Base-by-base conservation (phyloP, 1,140 invertebrate genomes). In the Wasmannia auropunctata region DNA sequence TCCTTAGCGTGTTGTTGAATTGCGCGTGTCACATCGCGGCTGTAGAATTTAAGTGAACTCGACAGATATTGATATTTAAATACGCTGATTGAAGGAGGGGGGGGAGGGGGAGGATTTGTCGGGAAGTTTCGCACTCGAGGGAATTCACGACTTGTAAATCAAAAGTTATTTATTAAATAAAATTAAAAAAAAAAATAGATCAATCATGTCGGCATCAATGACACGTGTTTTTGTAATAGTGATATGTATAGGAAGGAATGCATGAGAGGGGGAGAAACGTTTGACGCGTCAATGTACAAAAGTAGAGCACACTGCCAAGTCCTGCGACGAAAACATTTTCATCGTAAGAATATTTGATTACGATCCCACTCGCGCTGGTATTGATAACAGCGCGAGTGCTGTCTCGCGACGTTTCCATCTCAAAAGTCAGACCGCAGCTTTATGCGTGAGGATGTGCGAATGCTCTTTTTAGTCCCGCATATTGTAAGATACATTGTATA, bases 1-100 rank as follows among this genome's bases (percentile, higher is more conserved):
- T 89, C 22, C 22, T 80, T 62, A 70, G 80, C 69, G 56, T n/a
- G n/a, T 89, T 88, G 62, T 89, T 89, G 28, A 80, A 85, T 77
- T 70, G 65, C 14, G 37, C 63, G n/a, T n/a, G n/a, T 67, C 37
- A 58, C 75, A 43, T 22, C 19, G 37, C 56, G 25, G 25, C 16
- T 25, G 56, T 31, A 58, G 19, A 22, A 28, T n/a, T n/a, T 31
- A 65, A 49, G 19, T 69, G 54, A 81, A 34, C 10, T 79, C 22
- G n/a, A 25, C 51, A 49, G 14, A 49, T 69, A 2, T 77, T 62
- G 25, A 46, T 63, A 2, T 80, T 67, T 49, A 67, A 76, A 76
- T 40, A 76, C 22, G 2, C n/a, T 7, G 16, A n/a, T n/a, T n/a
- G n/a, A n/a, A n/a, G 40, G 4, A 14, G 10, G 22, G 3, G 22